Evolutionary conservation across 2,888 invertebrate species (phyloP), one percentile per base, ranked within the genome.

Genomic region (Palloptera scutellata): DNA sequence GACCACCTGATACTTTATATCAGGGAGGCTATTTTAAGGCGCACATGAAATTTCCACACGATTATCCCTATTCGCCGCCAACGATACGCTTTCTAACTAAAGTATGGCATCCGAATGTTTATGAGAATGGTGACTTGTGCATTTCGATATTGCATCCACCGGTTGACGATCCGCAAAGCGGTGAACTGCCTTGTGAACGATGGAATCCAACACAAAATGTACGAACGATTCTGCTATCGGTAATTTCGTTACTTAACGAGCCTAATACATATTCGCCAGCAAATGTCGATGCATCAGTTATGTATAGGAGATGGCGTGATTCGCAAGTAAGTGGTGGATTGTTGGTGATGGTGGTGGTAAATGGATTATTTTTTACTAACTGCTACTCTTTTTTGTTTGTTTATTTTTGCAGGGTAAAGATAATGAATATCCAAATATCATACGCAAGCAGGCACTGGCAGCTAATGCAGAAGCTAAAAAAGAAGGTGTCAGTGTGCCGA

Each of bases 181-280:
- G 99, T 40, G 99, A 99, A 86, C 86, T 98, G 79, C 97, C 99
- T 0, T 98, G 98, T 86, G 99, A 99, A 87, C 92, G 99, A 86
- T 99, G 99, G 99, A 99, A 99, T 89, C 99, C 99, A 64, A 99
- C 99, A 75, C 99, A 99, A 88, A 98, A 96, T 82, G 98, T 99
- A 82, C 94, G 98, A 85, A 99, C 99, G 62, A 97, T 99, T 79
- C 89, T 99, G 74, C 89, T 99, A 71, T 98, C 98, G 71, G 98
- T 99, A 77, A 99, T 99, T 83, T 99, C 98, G 15, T 89, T 99
- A 74, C 89, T 99, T 81, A 99, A 99, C 87, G 99, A 99, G 87
- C 99, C 99, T 73, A 99, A 99, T 88, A 99, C 98, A 74, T 98
- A 93, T 87, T 98, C 98, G 80, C 99, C 99, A 58, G 99, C 99